Conservation (phyloP, 2,888 invertebrate species). For the Timema cristinae region DNA sequence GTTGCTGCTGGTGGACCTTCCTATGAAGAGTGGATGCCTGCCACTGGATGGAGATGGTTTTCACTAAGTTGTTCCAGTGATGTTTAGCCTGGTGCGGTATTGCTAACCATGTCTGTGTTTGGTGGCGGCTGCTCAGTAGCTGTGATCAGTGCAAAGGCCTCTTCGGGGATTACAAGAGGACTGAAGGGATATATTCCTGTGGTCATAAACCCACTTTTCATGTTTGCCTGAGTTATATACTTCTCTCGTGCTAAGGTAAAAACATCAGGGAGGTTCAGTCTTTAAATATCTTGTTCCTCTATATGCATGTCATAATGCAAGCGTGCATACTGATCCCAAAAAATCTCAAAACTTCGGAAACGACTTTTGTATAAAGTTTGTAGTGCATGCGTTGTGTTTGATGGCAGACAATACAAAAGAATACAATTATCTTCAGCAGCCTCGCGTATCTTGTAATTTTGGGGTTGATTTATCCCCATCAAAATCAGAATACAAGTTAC, state of each 20-base stretch:
- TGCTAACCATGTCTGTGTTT: too few species aligned
- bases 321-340: too few species aligned
- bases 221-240: not conserved
- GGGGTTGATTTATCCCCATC: constrained; percentile 32
- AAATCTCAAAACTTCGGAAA: constrained; percentile 8
- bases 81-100: too few species aligned
- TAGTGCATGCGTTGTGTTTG: constrained; percentile 3
- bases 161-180: too few species aligned
- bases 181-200: too few species aligned
- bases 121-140: too few species aligned
- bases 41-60: too few species aligned
- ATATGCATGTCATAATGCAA: not conserved
- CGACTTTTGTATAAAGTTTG: constrained; percentile 6
- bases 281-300: not conserved
- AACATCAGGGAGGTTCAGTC: not conserved
- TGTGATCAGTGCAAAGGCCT: too few species aligned
- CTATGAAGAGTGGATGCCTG: too few species aligned
- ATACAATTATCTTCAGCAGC: constrained; percentile 26
- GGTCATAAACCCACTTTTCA: too few species aligned
- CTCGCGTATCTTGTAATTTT: constrained; percentile 32
- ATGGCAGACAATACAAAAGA: constrained; percentile 31
- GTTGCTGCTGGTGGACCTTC: too few species aligned
- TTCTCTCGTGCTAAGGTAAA: not conserved
- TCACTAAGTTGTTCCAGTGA: too few species aligned
- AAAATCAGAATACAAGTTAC: constrained; percentile 31